Evolutionary conservation across 2,797 vertebrate species (phyloP), one percentile per base, ranked within the genome.

Genomic region (Hipposideros larvatus): DNA sequence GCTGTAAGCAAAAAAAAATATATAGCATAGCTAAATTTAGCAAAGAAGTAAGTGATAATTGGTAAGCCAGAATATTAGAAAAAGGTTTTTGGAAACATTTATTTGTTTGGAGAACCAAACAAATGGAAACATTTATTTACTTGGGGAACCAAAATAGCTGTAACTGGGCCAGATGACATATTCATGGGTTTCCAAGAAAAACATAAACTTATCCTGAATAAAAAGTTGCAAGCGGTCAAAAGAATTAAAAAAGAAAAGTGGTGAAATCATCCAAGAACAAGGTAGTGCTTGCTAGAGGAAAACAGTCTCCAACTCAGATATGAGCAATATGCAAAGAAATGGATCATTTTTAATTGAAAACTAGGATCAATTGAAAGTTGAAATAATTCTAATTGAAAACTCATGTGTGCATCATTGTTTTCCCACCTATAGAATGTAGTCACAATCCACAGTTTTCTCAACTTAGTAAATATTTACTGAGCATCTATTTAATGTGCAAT

Each of bases 1-100:
- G 11, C 11, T 91, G 92, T 92, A 63, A 65, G 43, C 37, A 55
- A 95, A 96, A 94, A 95, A 93, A 37, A 37, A 37, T 37, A 74
- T 59, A 46, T 16, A 65, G 18, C 57, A 34, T 70, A 61, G 43
- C 11, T 71, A 87, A 90, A 75, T 55, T 92, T 88, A 91, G 37
- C 55, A 84, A 37, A 91, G 48, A 74, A 31, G 4, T 28, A 55
- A 75, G 4, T 84, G 48, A 34, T 77, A 85, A 91, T 11, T 75
- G 43, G 7, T 94, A 92, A 92, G 21, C 9, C 26, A 74, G 31
- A 85, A 75, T 71, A 79, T 22, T 94, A 89, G 63, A 70, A 51
- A 79, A 87, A 26, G 31, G 59, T 75, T 83, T 59, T n/a, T 70
- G 28, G 41, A 84, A 97, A 92, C 16, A 55, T 53, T 87, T 37